These are phyloP conservation scores for Myopa tessellatipennis DNA, from an alignment of 2,888 invertebrate species.

Conservation along the genomic window DNA sequence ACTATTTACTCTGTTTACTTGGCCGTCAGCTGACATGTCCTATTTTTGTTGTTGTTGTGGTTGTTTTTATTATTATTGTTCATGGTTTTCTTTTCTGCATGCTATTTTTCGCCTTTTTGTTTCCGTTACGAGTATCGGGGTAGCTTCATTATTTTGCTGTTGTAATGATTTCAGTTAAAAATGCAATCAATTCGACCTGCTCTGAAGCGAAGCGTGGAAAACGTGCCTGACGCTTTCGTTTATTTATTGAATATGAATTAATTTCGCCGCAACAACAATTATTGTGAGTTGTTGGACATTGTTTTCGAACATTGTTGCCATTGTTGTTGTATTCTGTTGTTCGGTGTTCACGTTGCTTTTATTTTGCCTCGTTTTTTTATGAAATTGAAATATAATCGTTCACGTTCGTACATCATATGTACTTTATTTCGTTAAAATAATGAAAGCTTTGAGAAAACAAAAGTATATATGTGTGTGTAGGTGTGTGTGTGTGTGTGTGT, in stretches of 20 bases:
- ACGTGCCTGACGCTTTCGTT: not conserved
- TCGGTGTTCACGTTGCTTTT: not conserved
- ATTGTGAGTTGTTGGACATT: not conserved
- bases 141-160: too few species aligned
- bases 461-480: not conserved
- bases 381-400: slow-evolving; percentile 13
- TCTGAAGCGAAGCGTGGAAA: not conserved
- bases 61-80: not conserved
- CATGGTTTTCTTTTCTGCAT: not conserved
- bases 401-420: not conserved
- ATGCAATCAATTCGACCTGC: slow-evolving; percentile 21
- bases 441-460: slow-evolving; percentile 10
- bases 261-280: not conserved
- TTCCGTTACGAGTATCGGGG: not conserved
- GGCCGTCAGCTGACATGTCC: too few species aligned
- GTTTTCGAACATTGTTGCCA: not conserved
- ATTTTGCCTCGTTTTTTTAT: not conserved
- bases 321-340: not conserved
- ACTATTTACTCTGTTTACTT: too few species aligned
- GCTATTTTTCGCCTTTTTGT: not conserved
- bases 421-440: slow-evolving; percentile 10
- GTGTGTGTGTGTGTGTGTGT: not conserved
- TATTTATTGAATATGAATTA: not conserved
- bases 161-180: not conserved
- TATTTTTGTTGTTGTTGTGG: not conserved